Evolutionary conservation across 2,888 invertebrate genomes (phyloP), one percentile per base, ranked within the genome.

Genomic region (Anticlea derivata): DNA sequence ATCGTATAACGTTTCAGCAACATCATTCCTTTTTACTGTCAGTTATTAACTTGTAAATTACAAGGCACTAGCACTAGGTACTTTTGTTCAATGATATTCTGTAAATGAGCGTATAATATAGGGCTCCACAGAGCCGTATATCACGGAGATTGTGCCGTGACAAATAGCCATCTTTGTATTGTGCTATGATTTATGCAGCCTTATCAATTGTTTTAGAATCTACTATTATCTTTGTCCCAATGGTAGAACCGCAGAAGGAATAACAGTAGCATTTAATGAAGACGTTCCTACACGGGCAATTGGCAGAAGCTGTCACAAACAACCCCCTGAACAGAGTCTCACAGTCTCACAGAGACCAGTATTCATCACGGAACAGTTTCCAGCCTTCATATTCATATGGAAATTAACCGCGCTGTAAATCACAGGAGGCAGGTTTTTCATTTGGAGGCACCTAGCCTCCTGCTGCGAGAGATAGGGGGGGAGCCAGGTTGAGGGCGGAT

Each of bases 321-420:
- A 17, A 17, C 17, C 17, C 17, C 17, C 4, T 17, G 2, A 17
- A 17, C 17, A n/a, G n/a, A n/a, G n/a, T n/a, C n/a, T n/a, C n/a
- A n/a, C n/a, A n/a, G n/a, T n/a, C n/a, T n/a, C 8, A 24, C 11
- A 35, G 45, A 40, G 30, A 37, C 26, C 30, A 33, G 43, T 41
- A 48, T 51, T 35, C 35, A 49, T 49, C 45, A 53, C 8, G 30
- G 45, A 13, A 22, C 31, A 30, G 43, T 24, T 55, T 37, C 51
- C 8, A 11, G 11, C 35, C 34, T 54, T 55, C 63, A 61, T 61
- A 60, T 74, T 70, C 70, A 66, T 73, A 72, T 80, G 75, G 65
- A 80, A 79, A 80, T 81, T 75, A 79, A 73, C 66, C 64, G 52
- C 37, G 48, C 38, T 65, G 75, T 81, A 80, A 80, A 81, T 81